Evolutionary conservation across 2,797 vertebrate genomes (phyloP), one percentile per base, ranked within the genome.

Genomic region (Orestias chungarensis): DNA sequence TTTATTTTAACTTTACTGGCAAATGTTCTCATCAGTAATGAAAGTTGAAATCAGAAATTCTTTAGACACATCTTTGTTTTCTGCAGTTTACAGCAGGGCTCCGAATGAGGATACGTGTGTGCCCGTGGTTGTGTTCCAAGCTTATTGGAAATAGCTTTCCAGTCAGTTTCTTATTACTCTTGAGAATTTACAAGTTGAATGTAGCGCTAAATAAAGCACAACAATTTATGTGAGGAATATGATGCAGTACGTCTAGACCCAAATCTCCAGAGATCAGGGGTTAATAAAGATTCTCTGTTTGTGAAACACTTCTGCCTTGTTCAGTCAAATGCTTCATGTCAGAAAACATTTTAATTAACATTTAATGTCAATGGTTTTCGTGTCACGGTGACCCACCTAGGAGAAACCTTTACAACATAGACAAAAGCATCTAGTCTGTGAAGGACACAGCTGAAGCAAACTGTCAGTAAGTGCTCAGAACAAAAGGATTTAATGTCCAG

Each of bases 291-390:
- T 20, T 23, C 47, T 23, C 42, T 14, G 7, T n/a, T 49, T 23
- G 47, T 23, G 4, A 49, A 49, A 49, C 47, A 49, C 71, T 35
- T 66, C 75, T 80, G 85, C 86, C 85, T 91, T 89, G 87, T 76
- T 70, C 14, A 78, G 61, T 74, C 68, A 23, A 70, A 70, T 40
- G 62, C 70, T 59, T 75, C 17, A 46, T 29, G 43, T 47, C 25
- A 71, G 40, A 46, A 31, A 23, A 5, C 40, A 9, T 70, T 64
- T 76, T 0, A 71, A 79, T 69, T 27, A 66, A 49, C 25, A 55
- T 15, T 62, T 68, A 40, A 7, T 62, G 38, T 64, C 46, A 74
- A 65, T 73, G 0, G 31, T 77, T 17, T 69, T 43, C 25, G 43
- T 25, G n/a, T 54, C 14, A 0, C 15, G 72, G 61, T 29, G 62